These are phyloP conservation scores for Synergus umbraculus DNA, from an alignment of 2,888 invertebrate species.

Conservation along the genomic window DNA sequence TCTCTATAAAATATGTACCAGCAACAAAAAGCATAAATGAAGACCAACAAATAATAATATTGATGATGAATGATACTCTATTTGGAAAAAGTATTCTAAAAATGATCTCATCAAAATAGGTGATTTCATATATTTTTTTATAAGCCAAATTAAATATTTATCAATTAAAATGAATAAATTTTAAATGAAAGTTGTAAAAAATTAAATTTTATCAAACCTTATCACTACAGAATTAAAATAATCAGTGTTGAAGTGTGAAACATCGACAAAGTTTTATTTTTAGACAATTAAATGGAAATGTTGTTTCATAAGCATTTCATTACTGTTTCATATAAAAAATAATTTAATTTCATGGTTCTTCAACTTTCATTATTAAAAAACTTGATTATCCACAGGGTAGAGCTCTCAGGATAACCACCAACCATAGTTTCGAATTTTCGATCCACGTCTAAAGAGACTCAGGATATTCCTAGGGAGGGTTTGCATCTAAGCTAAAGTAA, in stretches of 20 bases:
- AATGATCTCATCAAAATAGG: no score
- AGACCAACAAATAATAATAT: no score
- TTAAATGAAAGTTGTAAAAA: no score
- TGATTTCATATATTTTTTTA: no score
- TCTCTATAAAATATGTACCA: no score
- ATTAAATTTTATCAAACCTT: no score
- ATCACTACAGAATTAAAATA: neutral
- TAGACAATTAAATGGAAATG: neutral
- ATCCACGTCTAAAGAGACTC: constrained; percentile 12
- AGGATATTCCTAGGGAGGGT: constrained; percentile 50
- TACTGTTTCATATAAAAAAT: neutral
- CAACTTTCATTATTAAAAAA: neutral
- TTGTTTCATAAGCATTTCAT: neutral
- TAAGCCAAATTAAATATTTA: no score
- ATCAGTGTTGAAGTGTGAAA: no score
- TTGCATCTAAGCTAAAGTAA: constrained; percentile 47
- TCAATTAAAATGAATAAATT: no score
- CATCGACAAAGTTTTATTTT: neutral
- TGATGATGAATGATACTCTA: no score
- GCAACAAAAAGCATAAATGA: no score
- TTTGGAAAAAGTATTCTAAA: no score
- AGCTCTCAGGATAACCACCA: constrained; percentile 49
- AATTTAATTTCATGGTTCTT: neutral
- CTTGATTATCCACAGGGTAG: constrained; percentile 49
- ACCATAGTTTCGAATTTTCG: neutral